Percentiles rank a stretch among this genome's conserved stretches.
These are phyloP conservation scores for Poeciliopsis turrubarensis DNA, from an alignment of 2,113 vertebrate species.

Conservation along the genomic window DNA sequence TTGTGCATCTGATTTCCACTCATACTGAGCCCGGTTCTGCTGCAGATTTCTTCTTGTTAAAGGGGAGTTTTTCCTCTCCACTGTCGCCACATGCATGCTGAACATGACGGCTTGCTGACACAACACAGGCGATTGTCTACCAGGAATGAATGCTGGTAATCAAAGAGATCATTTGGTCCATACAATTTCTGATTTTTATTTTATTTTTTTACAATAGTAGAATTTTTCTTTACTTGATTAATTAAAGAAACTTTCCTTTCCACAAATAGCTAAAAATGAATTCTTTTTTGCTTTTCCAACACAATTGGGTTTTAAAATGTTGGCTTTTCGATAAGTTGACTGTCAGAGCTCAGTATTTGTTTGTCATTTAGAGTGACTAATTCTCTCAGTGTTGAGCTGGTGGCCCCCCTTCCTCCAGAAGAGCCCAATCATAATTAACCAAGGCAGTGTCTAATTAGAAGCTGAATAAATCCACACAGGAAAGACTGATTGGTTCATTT, in stretches of 20 bases:
- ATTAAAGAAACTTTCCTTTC: background rate
- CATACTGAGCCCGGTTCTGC: too few species aligned
- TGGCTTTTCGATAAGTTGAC: slow-evolving; percentile 37
- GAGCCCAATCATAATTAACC: slow-evolving; percentile 84
- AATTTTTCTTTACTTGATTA: background rate
- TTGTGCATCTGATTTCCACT: too few species aligned
- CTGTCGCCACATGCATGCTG: too few species aligned
- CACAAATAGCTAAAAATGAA: background rate
- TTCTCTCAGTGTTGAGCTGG: slow-evolving; percentile 61
- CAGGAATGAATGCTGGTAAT: too few species aligned
- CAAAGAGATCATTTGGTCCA: too few species aligned
- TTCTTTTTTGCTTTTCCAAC: background rate
- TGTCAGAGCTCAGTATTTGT: slow-evolving; percentile 67
- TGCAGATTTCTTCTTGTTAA: too few species aligned
- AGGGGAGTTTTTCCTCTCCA: too few species aligned
- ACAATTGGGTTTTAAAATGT: slow-evolving; percentile 31
- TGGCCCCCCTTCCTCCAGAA: slow-evolving; percentile 49
- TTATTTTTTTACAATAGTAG: background rate
- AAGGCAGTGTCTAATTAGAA: slow-evolving; percentile 83
- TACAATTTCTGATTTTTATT: too few species aligned
- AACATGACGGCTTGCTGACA: too few species aligned
- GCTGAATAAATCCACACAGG: slow-evolving; percentile 81
- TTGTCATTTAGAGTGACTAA: slow-evolving; percentile 75
- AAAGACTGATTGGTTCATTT: slow-evolving; percentile 85
- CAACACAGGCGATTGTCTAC: too few species aligned